Conservation (phyloP, 2,797 vertebrate species). For the Pterois miles region DNA sequence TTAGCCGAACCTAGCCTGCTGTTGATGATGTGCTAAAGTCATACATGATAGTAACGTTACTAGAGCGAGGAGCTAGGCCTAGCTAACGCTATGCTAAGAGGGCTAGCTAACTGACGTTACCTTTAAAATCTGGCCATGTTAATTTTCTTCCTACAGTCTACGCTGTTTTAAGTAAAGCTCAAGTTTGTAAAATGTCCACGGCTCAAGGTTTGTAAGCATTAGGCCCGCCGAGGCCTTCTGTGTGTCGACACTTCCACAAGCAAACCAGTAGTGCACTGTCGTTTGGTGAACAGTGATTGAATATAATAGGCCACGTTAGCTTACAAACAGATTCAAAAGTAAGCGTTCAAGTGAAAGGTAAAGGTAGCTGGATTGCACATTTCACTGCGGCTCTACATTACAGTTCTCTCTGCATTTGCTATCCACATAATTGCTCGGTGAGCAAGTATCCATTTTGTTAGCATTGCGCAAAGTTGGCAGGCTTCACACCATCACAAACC, state of each 20-base stretch:
- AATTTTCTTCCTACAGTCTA: rapidly evolving
- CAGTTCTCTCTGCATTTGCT: not conserved
- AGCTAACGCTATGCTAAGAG: constrained; percentile 44
- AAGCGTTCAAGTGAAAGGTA: not conserved
- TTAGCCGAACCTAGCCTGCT: constrained; percentile 22
- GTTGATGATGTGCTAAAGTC: constrained; percentile 20
- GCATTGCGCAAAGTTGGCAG: constrained; percentile 56
- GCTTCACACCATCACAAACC: constrained; percentile 68
- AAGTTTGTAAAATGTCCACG: not conserved
- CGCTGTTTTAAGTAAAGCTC: rapidly evolving
- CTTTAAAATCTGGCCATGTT: not conserved
- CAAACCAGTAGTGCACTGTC: constrained; percentile 7
- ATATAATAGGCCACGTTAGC: constrained; percentile 56
- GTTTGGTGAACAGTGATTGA: constrained; percentile 56
- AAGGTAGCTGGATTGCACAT: not conserved
- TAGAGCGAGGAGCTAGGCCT: constrained; percentile 49
- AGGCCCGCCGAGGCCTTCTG: constrained; percentile 17
- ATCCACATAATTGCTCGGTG: not conserved
- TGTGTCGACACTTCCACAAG: constrained; percentile 29
- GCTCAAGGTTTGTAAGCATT: not conserved
- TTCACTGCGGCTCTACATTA: not conserved
- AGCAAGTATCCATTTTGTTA: constrained; percentile 38
- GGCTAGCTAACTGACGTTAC: constrained; percentile 25
- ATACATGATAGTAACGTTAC: constrained; percentile 10
- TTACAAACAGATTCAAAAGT: not conserved